Percentiles rank a stretch among this genome's conserved stretches.
phyloP scores from a whole-genome alignment of 2,113 vertebrate species.

The Eleginops maclovinus region DNA sequence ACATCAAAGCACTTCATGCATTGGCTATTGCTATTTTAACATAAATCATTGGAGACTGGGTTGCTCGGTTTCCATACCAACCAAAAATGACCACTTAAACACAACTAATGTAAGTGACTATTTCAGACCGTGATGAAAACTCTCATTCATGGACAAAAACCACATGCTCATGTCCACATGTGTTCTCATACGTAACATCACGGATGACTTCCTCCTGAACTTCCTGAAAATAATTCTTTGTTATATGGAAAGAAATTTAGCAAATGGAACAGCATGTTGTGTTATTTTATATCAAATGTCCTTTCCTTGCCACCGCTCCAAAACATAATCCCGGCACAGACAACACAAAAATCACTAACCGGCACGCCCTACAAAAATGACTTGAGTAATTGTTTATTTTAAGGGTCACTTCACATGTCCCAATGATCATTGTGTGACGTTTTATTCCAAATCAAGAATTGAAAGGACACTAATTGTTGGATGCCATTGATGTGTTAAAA shows the following conservation, averaged over 20 bases:
- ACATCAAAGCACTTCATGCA: not conserved
- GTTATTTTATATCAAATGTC: conserved; percentile 48
- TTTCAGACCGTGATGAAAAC: conserved; percentile 32
- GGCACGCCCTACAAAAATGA: conserved; percentile 67
- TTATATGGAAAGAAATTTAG: conserved; percentile 63
- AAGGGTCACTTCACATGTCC: conserved; percentile 47
- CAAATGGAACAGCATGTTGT: conserved; percentile 46
- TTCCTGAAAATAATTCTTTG: conserved; percentile 66
- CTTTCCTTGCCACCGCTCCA: conserved; percentile 49
- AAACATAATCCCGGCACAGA: conserved; percentile 37
- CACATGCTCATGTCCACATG: conserved; percentile 37
- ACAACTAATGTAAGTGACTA: conserved; percentile 25
- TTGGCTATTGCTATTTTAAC: conserved; percentile 4
- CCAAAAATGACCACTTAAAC: conserved; percentile 41
- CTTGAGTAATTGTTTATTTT: conserved; percentile 60
- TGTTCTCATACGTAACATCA: conserved; percentile 42
- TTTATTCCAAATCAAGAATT: conserved; percentile 37
- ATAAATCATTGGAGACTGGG: conserved; percentile 28
- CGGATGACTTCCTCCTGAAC: conserved; percentile 38
- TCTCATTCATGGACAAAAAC: conserved; percentile 44
- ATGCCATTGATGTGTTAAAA: conserved; percentile 37
- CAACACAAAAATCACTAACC: conserved; percentile 32
- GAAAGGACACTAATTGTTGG: conserved; percentile 29
- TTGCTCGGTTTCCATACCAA: conserved; percentile 54
- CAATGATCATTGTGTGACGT: conserved; percentile 33